Evolutionary conservation across 2,797 vertebrate genomes (phyloP), one percentile per base, ranked within the genome.

Genomic region (Tragelaphus oryx): DNA sequence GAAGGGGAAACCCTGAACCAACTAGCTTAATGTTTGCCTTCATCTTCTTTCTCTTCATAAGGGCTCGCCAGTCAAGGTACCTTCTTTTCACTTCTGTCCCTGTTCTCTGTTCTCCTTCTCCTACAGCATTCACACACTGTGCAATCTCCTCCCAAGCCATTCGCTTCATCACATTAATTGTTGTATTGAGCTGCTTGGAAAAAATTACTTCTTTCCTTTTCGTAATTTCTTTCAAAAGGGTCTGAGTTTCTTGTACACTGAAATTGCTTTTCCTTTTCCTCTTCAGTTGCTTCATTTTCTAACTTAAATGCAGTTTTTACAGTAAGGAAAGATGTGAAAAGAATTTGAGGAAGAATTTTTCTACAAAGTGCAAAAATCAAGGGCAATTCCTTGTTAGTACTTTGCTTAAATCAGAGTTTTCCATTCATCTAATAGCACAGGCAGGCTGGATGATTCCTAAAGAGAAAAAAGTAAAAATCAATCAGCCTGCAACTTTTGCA

Each of bases 261-360:
- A 99, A 99, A 98, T 99, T 99, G 96, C 99, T 99, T 99, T 99
- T 99, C 94, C 99, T 99, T 98, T 99, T 99, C 96, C 99, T 99
- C 98, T 99, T 99, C 92, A 99, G 98, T 96, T 99, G 99, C 98
- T 99, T 99, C 98, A 99, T 99, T 98, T 98, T 97, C 96, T 96
- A 98, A 96, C 33, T 96, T 98, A 97, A 95, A 86, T 50, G 92
- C 87, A 97, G 88, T 97, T 97, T 83, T 97, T 96, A 97, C 62
- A 83, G 91, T 86, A 95, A 94, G 1, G 95, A 76, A 92, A 90
- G 82, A 95, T 86, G 86, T 96, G 44, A 95, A 87, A 88, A 94
- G 60, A 96, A 89, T 91, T 57, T 87, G 76, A 86, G 74, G 92
- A 96, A 52, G 60, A 78, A 60, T 60, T 60, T 60, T 60, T 60